Evolutionary conservation across 2,888 invertebrate genomes (phyloP), one percentile per base, ranked within the genome.

Genomic region (Cartodere bifasciata): DNA sequence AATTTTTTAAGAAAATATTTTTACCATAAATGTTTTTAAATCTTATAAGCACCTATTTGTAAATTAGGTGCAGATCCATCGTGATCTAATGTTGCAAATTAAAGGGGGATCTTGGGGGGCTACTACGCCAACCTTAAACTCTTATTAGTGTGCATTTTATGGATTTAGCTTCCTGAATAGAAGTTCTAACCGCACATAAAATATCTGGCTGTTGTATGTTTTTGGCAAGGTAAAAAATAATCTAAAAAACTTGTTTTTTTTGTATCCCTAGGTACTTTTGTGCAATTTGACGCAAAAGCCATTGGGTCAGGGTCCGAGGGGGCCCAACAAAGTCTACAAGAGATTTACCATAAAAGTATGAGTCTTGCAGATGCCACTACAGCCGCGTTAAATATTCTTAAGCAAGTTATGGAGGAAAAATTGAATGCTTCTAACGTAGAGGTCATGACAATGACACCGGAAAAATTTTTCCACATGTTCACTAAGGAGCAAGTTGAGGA

Each of bases 321-420:
- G 1, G 98, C 98, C 27, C 97, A 98, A 58, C 97, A 98, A 60
- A 90, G 91, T 50, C 62, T 80, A 32, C 65, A 78, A 62, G 79
- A 79, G 49, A 67, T 72, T 9, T 80, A 70, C 45, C 75, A 75
- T 46, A 70, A 87, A 67, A 84, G 88, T 13, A 91, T 98, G 85
- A 88, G 86, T 0, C 60, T 98, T 29, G 77, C 79, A 41, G 95
- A 97, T 64, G 97, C 95, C 0, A 81, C 87, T 38, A 88, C 87
- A 52, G 66, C 86, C 9, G 83, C 92, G 1, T 65, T 98, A 31
- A 87, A 84, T 7, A 97, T 97, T 48, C 65, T 98, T 13, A 98
- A 98, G 59, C 97, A 98, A 64, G 97, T 99, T 0, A 98, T 99
- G 98, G 98, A 99, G 57, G 98, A 98, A 59, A 98, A 97, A 60